Percentiles rank a stretch among this genome's conserved stretches.
phyloP scores from a whole-genome alignment of 1,140 invertebrate species.

The Araneus ventricosus region DNA sequence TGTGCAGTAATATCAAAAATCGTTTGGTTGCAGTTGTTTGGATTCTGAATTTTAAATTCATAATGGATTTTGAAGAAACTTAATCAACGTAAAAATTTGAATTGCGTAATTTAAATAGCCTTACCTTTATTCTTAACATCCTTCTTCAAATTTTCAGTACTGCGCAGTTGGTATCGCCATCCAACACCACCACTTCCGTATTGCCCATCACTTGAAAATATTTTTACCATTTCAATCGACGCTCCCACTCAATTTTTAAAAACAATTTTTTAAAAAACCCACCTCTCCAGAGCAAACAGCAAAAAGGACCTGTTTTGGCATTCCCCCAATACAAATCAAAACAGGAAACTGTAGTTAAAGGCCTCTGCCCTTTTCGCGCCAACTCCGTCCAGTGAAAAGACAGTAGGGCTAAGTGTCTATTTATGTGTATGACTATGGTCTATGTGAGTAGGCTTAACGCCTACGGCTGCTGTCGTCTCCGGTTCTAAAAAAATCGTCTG shows the following conservation, averaged over 20 bases:
- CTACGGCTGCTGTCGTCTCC: neutral
- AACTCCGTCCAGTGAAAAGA: neutral
- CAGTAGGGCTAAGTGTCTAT: neutral
- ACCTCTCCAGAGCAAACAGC: neutral
- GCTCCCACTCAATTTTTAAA: neutral
- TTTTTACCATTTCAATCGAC: constrained; percentile 22
- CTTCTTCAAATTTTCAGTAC: neutral
- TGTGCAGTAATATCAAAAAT: too few relatives aligned
- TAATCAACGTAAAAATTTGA: neutral
- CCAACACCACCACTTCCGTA: neutral
- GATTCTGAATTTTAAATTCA: too few relatives aligned
- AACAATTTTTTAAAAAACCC: neutral
- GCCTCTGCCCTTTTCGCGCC: constrained; percentile 13
- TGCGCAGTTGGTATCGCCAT: neutral
- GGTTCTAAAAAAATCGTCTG: neutral
- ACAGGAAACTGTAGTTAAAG: constrained; percentile 43
- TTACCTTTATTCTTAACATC: neutral
- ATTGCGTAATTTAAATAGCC: neutral
- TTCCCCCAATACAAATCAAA: constrained; percentile 64
- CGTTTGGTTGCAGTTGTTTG: too few relatives aligned
- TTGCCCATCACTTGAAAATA: neutral
- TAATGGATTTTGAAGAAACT: neutral
- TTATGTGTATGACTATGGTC: neutral
- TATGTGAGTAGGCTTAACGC: neutral
- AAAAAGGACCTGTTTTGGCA: constrained; percentile 25